These are phyloP conservation scores for Papilio polyxenes DNA, from an alignment of 1,140 invertebrate genomes.

Conservation along the genomic window DNA sequence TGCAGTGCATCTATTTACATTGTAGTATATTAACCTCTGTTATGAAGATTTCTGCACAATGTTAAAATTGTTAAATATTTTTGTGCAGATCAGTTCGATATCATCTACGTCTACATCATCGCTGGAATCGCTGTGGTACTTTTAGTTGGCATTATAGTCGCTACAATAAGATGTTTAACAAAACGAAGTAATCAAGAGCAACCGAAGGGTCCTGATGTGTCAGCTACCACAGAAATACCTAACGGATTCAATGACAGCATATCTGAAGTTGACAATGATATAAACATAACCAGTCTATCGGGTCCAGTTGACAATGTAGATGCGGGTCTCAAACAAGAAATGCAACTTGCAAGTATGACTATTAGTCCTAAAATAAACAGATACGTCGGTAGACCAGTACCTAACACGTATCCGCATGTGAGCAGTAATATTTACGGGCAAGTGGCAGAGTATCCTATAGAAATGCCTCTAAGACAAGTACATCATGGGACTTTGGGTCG, in stretches of 20 bases:
- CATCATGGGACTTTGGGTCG: slow-evolving; percentile 76
- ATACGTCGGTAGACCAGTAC: slow-evolving; percentile 75
- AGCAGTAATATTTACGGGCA: slow-evolving; percentile 79
- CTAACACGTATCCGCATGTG: slow-evolving; percentile 77
- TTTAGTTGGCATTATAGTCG: slow-evolving; percentile 63
- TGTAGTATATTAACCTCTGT: background rate
- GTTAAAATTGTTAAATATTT: slow-evolving; percentile 35
- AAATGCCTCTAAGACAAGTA: slow-evolving; percentile 77
- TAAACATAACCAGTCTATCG: slow-evolving; percentile 77
- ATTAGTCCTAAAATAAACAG: slow-evolving; percentile 76
- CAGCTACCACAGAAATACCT: slow-evolving; percentile 78
- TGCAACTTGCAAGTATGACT: slow-evolving; percentile 73
- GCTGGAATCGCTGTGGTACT: slow-evolving; percentile 62
- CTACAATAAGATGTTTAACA: slow-evolving; percentile 65
- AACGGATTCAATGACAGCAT: slow-evolving; percentile 81
- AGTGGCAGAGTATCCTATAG: slow-evolving; percentile 76
- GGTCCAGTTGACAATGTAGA: slow-evolving; percentile 75
- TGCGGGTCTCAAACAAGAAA: slow-evolving; percentile 71
- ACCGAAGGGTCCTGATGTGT: slow-evolving; percentile 77
- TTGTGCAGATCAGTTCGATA: slow-evolving; percentile 69
- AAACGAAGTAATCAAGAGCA: slow-evolving; percentile 65
- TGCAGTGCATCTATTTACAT: background rate
- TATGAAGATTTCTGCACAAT: no score
- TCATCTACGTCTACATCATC: slow-evolving; percentile 75
- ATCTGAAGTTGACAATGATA: slow-evolving; percentile 80